Base-by-base conservation (phyloP, 1,140 invertebrate species). In the Bombyx mandarina region DNA sequence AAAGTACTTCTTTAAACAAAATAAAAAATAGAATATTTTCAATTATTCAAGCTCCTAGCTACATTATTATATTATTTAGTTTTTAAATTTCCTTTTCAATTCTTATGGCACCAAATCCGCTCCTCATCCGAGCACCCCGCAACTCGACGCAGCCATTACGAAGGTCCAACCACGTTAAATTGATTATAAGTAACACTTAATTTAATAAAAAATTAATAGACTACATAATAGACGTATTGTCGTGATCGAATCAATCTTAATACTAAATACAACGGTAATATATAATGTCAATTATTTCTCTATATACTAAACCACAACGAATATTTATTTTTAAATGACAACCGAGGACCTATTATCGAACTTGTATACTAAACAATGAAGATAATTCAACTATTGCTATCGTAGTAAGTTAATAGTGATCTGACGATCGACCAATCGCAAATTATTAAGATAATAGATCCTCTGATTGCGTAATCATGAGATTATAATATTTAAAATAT, bases 101-200 rank as follows among this genome's bases (percentile, higher is more conserved):
- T 74, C 65, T 74, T 82, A 82, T 82, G 79, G 79, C 79, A 82
- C 79, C 75, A 80, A 73, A 71, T 55, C 60, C 63, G 62, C 68
- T 63, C 64, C 54, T 35, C 26, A 5, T 26, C 8, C 35, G 54
- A 62, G 62, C 57, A 58, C 61, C 59, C 56, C 56, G 22, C 49
- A 58, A 61, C 43, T 57, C 57, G 57, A 54, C 44, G 56, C 54
- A 58, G 26, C 26, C 26, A 35, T 35, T 5, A 35, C 43, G 51
- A 57, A 56, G 10, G 48, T 44, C 52, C 49, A 47, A 54, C 48
- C 54, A 63, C 46, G 54, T 56, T 53, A 51, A 54, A 56, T 57
- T 58, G 44, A 61, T 54, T 35, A 35, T 35, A 35, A 35, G 26
- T 35, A 35, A 35, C 26, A 35, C 26, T 35, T 35, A 35, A 35